Percentiles rank a stretch among this genome's conserved stretches.
phyloP scores from a whole-genome alignment of 2,888 invertebrate genomes.

The Oscheius myriophilus region DNA sequence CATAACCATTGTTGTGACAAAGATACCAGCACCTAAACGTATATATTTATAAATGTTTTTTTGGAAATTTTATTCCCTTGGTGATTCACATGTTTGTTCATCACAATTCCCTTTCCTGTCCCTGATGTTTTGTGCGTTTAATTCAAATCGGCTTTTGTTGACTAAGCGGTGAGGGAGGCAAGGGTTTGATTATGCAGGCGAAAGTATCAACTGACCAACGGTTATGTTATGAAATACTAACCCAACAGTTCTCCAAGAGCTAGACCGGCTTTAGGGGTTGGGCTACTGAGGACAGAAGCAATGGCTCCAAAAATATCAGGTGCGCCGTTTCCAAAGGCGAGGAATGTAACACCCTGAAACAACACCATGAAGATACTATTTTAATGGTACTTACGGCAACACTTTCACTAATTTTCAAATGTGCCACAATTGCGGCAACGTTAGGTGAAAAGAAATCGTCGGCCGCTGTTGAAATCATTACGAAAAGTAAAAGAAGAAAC shows the following conservation, averaged over 20 bases:
- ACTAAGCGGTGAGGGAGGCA: constrained; percentile 2
- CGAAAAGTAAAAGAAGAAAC: constrained; percentile 56
- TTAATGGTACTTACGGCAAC: constrained; percentile 71
- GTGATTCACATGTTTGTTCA: too few species aligned
- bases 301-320: constrained; percentile 79
- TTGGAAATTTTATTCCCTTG: too few species aligned
- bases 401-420: constrained; percentile 73
- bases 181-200: background rate
- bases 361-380: background rate
- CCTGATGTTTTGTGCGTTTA: background rate
- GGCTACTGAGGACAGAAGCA: constrained; percentile 73
- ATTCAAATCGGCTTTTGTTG: background rate
- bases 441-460: constrained; percentile 71
- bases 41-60: too few species aligned
- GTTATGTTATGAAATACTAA: constrained; percentile 23
- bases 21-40: constrained; percentile 76
- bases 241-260: constrained; percentile 73
- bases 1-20: constrained; percentile 77
- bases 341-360: constrained; percentile 77
- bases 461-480: constrained; percentile 61
- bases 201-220: constrained; percentile 1
- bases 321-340: constrained; percentile 81
- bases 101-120: background rate
- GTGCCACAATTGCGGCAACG: constrained; percentile 72
- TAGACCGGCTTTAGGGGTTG: constrained; percentile 71